phyloP scores from a whole-genome alignment of 1,140 invertebrate genomes.

The Palaemon carinicauda region DNA sequence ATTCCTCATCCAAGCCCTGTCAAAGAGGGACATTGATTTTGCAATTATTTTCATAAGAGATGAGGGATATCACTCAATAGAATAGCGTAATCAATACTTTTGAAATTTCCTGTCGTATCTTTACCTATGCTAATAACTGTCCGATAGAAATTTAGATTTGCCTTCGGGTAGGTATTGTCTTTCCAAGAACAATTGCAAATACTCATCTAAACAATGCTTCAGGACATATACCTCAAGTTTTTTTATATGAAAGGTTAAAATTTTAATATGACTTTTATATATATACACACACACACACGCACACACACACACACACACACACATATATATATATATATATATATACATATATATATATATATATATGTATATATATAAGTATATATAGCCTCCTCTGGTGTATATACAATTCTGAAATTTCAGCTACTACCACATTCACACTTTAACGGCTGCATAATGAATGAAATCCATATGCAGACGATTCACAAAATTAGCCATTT shows the following conservation, averaged over 20 bases:
- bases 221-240: too few species aligned
- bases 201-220: too few species aligned
- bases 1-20: conserved; percentile 51
- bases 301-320: not conserved
- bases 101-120: not conserved
- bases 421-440: too few species aligned
- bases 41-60: not conserved
- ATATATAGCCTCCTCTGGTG: too few species aligned
- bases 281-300: not conserved
- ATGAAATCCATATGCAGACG: too few species aligned
- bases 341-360: not conserved
- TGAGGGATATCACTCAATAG: not conserved
- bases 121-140: not conserved
- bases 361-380: too few species aligned
- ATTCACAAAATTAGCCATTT: too few species aligned
- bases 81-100: not conserved
- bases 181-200: not conserved
- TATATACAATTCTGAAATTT: too few species aligned
- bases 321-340: not conserved
- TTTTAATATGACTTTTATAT: too few species aligned
- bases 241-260: too few species aligned
- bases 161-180: not conserved
- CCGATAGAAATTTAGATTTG: not conserved
- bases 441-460: too few species aligned
- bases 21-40: not conserved